phyloP scores from a whole-genome alignment of 1,140 invertebrate genomes.

The Acromyrmex heyeri region DNA sequence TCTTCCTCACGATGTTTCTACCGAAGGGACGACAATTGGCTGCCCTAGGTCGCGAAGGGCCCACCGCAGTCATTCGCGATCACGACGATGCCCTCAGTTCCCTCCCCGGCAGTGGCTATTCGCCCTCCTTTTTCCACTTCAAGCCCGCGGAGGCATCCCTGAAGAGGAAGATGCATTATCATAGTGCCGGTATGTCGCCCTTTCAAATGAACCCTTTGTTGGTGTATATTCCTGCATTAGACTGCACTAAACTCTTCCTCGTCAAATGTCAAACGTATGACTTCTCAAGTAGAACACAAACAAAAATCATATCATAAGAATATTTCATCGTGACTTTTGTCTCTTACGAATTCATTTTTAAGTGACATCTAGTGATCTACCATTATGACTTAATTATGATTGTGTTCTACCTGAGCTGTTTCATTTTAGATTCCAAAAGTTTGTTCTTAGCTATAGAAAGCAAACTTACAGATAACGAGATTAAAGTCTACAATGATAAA shows the following conservation, averaged over 20 bases:
- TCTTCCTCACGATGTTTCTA: slow-evolving; percentile 97
- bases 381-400: too few species aligned
- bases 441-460: too few species aligned
- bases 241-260: too few species aligned
- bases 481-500: neutral
- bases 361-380: too few species aligned
- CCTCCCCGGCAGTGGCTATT: slow-evolving; percentile 93
- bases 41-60: slow-evolving; percentile 92
- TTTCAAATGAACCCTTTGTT: neutral
- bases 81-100: slow-evolving; percentile 89
- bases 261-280: too few species aligned
- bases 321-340: too few species aligned
- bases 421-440: neutral
- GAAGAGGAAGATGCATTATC: slow-evolving; percentile 87
- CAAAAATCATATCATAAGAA: too few species aligned
- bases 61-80: slow-evolving; percentile 83
- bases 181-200: slow-evolving; percentile 78
- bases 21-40: slow-evolving; percentile 96
- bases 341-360: too few species aligned
- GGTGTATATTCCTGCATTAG: too few species aligned
- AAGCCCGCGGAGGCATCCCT: slow-evolving; percentile 93
- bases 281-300: too few species aligned
- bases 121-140: slow-evolving; percentile 96
- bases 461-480: neutral
- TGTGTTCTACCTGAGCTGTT: too few species aligned